Percentiles rank a stretch among this genome's conserved stretches.
Conservation (phyloP, 2,797 vertebrate genomes). For the Pseudomugil gertrudae region DNA sequence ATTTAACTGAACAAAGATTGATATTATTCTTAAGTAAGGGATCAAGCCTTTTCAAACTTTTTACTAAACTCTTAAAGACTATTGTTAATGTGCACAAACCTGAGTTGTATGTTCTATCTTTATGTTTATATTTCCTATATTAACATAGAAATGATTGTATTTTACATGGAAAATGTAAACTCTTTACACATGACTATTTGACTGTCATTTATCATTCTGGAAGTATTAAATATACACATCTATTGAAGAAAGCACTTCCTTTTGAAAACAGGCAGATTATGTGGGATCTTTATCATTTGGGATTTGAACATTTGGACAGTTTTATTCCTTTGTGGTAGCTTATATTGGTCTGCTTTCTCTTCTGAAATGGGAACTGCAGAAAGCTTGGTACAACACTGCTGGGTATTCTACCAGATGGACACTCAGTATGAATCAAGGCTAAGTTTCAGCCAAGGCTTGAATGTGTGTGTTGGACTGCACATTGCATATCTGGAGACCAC, state of each 20-base stretch:
- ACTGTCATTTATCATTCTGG: slow-evolving; percentile 75
- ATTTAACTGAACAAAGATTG: slow-evolving; percentile 18
- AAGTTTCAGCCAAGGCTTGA: slow-evolving; percentile 77
- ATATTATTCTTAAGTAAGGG: not conserved
- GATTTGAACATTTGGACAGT: slow-evolving; percentile 66
- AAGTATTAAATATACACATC: slow-evolving; percentile 78
- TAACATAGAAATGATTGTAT: slow-evolving; percentile 52
- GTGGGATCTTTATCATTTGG: slow-evolving; percentile 65
- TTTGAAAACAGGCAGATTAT: slow-evolving; percentile 79
- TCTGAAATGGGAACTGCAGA: slow-evolving; percentile 65
- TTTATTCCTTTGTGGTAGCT: slow-evolving; percentile 69
- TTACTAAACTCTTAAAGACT: not conserved
- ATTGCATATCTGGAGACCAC: slow-evolving; percentile 91
- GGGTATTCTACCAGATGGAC: slow-evolving; percentile 84
- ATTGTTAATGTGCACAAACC: not conserved
- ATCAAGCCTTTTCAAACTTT: not conserved
- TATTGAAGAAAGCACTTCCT: slow-evolving; percentile 69
- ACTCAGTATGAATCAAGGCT: slow-evolving; percentile 80
- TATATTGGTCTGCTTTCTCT: slow-evolving; percentile 47
- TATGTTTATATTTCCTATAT: slow-evolving; percentile 37
- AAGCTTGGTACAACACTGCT: slow-evolving; percentile 71
- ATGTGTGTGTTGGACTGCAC: slow-evolving; percentile 86
- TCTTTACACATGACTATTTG: slow-evolving; percentile 53
- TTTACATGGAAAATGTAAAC: slow-evolving; percentile 66
- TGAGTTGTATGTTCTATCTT: slow-evolving; percentile 12